These are phyloP conservation scores for Echeneis naucrates DNA, from an alignment of 2,797 vertebrate genomes.

Conservation along the genomic window DNA sequence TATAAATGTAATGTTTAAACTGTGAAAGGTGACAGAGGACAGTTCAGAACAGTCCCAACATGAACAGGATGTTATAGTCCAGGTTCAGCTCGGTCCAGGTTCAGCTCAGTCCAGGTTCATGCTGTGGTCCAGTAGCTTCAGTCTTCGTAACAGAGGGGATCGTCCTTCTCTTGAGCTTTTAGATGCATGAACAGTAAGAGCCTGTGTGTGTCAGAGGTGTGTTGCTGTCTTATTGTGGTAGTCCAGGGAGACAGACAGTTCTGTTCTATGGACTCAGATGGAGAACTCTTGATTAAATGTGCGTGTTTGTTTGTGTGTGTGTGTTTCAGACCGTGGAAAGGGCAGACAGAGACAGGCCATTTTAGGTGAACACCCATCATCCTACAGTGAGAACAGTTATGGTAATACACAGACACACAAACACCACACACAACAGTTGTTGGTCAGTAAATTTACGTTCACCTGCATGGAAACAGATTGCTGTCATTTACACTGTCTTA, in stretches of 20 bases:
- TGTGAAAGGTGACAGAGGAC: too few relatives aligned
- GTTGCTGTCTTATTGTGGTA: slow-evolving; percentile 1
- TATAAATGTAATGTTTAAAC: too few relatives aligned
- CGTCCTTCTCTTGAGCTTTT: too few relatives aligned
- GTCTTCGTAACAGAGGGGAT: neutral
- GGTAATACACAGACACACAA: slow-evolving; percentile 84
- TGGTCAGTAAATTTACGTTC: slow-evolving; percentile 19
- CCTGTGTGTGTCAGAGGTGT: too few relatives aligned
- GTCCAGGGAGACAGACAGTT: neutral
- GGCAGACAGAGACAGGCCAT: slow-evolving; percentile 96
- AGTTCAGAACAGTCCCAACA: too few relatives aligned
- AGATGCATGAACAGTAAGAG: too few relatives aligned
- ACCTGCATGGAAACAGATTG: slow-evolving; percentile 27
- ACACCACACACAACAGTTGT: slow-evolving; percentile 19
- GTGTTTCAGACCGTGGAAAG: slow-evolving; percentile 92
- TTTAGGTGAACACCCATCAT: slow-evolving; percentile 96
- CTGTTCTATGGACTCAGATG: neutral
- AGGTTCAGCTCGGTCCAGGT: too few relatives aligned
- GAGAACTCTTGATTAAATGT: slow-evolving; percentile 3
- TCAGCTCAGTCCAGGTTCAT: neutral
- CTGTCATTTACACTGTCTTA: slow-evolving; percentile 10
- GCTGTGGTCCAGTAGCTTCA: neutral
- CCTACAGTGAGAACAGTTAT: slow-evolving; percentile 94
- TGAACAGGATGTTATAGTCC: too few relatives aligned
- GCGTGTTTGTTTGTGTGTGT: slow-evolving; percentile 41